Base-by-base conservation (phyloP, 2,797 vertebrate genomes). In the Acanthurus leucopareius region DNA sequence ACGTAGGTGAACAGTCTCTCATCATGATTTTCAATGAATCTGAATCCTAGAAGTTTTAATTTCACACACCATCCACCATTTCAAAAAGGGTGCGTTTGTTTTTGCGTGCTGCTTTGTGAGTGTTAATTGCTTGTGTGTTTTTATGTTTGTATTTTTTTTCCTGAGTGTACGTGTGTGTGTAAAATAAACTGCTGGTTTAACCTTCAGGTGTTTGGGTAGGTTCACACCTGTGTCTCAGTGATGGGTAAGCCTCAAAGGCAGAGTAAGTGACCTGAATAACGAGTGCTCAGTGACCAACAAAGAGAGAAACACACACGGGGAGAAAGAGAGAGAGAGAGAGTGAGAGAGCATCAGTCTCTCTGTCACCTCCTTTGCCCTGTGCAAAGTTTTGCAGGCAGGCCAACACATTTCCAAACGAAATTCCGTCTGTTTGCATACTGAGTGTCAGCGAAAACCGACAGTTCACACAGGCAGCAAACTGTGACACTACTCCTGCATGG, bases 211-310 rank as follows among this genome's bases (percentile, higher is more conserved):
- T 79, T 87, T 70, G 67, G 69, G 58, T 47, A 51, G 49, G 51
- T 71, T 89, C 61, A 86, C 90, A 92, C 86, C 89, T 93, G 86
- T 66, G 82, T 54, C 75, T 77, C 79, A 35, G 76, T 65, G 57
- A 74, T 57, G 79, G 63, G 68, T 60, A 81, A 64, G 66, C 79
- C 80, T 82, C 77, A 75, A 49, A 79, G 77, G 83, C 56, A 61
- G 63, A 86, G 69, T 8, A 62, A 87, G 69, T 88, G 84, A 91
- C 81, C 86, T 66, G 82, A 85, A 89, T 91, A 90, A 84, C 67
- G 66, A 78, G 62, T 5, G 73, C 85, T 85, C 61, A 75, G 79
- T 67, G 44, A 40, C 60, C 84, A 42, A 83, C 64, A 77, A 65
- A 42, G 19, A 17, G 40, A 38, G 16, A 35, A 9, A 76, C 15